Percentiles rank a stretch among this genome's conserved stretches.
Evolutionary conservation across 2,113 vertebrate species (phyloP).

Genomic region (Scatophagus argus): DNA sequence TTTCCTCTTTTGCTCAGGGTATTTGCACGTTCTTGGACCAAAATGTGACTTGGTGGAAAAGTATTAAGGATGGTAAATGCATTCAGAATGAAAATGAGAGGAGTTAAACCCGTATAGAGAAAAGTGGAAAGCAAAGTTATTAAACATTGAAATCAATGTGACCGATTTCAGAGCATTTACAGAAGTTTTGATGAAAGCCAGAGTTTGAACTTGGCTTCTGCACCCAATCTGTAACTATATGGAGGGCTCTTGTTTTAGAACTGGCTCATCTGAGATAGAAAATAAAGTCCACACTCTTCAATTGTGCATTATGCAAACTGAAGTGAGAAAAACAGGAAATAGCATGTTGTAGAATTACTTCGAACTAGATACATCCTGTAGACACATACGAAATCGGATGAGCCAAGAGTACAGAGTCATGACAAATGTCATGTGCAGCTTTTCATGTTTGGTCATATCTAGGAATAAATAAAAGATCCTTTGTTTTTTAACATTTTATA

Average conservation of each 20-base stretch:
- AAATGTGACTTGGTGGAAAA: constrained; percentile 46
- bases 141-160: constrained; percentile 19
- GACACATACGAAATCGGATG: constrained; percentile 38
- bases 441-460: constrained; percentile 13
- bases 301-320: constrained; percentile 22
- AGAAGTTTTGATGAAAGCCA: constrained; percentile 16
- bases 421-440: constrained; percentile 29
- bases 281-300: constrained; percentile 26
- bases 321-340: not conserved
- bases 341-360: constrained; percentile 21
- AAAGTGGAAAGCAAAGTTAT: constrained; percentile 20
- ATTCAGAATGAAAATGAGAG: constrained; percentile 11
- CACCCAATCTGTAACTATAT: constrained; percentile 27
- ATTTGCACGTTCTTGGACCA: constrained; percentile 43
- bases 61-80: constrained; percentile 29
- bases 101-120: not conserved
- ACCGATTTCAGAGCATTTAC: constrained; percentile 15
- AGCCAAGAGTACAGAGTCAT: constrained; percentile 31
- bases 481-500: constrained; percentile 18
- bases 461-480: constrained; percentile 23
- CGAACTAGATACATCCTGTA: constrained; percentile 36
- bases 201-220: constrained; percentile 15
- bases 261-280: constrained; percentile 17
- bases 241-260: constrained; percentile 32
- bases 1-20: constrained; percentile 29